Evolutionary conservation across 1,140 invertebrate species (phyloP).

Genomic region (Drosophila asahinai): DNA sequence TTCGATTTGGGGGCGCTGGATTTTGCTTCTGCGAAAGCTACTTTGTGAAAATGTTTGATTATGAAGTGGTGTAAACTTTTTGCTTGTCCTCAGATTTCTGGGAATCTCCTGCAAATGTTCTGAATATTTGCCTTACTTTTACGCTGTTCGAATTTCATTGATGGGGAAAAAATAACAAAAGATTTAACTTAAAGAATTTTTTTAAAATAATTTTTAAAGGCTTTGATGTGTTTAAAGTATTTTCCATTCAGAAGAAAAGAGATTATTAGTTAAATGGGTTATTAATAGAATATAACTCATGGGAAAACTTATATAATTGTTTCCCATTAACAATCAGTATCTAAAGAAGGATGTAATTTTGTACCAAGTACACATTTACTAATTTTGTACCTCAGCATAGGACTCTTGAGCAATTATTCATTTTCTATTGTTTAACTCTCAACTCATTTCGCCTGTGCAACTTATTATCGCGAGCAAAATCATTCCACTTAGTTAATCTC

Average conservation of each 20-base stretch:
- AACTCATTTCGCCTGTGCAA: not conserved
- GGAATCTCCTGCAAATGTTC: conserved; percentile 13
- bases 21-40: conserved; percentile 7
- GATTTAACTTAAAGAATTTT: not conserved
- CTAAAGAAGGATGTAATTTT: too few species aligned
- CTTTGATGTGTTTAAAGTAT: not conserved
- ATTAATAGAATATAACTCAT: too few species aligned
- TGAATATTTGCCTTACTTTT: conserved; percentile 17
- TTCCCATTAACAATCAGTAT: too few species aligned
- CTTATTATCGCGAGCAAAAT: not conserved
- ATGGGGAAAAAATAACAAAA: too few species aligned
- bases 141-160: not conserved
- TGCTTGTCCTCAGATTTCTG: conserved; percentile 13
- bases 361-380: not conserved
- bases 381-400: not conserved
- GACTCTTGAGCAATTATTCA: not conserved
- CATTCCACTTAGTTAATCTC: not conserved
- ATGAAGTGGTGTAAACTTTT: conserved; percentile 35
- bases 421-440: not conserved
- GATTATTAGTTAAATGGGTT: too few species aligned
- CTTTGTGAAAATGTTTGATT: conserved; percentile 38
- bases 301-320: too few species aligned
- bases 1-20: conserved; percentile 11
- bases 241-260: too few species aligned
- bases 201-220: too few species aligned